Base-by-base conservation (phyloP, 2,888 invertebrate genomes). In the Ophion ventricosus region DNA sequence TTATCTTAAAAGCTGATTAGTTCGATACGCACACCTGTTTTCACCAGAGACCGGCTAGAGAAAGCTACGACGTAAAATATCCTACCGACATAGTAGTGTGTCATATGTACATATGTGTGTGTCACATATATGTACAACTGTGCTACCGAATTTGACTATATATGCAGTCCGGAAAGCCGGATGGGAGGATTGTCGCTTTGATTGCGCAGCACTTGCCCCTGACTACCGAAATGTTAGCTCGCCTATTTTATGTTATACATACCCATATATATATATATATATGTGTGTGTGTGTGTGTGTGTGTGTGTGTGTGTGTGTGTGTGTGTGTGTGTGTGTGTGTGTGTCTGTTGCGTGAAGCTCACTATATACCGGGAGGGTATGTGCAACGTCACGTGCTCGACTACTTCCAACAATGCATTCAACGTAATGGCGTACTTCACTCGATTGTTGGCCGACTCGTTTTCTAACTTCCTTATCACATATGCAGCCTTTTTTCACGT, bases 381-480 rank as follows among this genome's bases (percentile, higher is more conserved):
- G 56, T 66, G 26, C 66, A 26, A 35, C 56, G 63, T 57, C 74
- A 79, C 82, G 70, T 78, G 74, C 69, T 83, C 61, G 74, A 69
- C 56, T 63, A 64, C 63, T 83, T 79, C 69, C 78, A 79, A 83
- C 82, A 82, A 82, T 82, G 82, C 73, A 82, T 82, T 82, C 82
- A 82, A 61, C 77, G 74, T 79, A 83, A 83, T 79, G 69, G 78
- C 63, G 74, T 69, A 83, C 82, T 83, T 83, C 63, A 83, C 78
- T 70, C 74, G 74, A 79, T 83, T 83, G 82, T 83, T 69, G 82
- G 57, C 26, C 74, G 20, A 54, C 66, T 56, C 63, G 69, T 79
- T 79, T 72, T 83, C 73, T 70, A 74, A 79, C 78, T 83, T 83
- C 78, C 82, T 83, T 83, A 83, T 83, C 69, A 56, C 69, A 83